Base-by-base conservation (phyloP, 1,140 invertebrate species). In the Glossosoma conforme region DNA sequence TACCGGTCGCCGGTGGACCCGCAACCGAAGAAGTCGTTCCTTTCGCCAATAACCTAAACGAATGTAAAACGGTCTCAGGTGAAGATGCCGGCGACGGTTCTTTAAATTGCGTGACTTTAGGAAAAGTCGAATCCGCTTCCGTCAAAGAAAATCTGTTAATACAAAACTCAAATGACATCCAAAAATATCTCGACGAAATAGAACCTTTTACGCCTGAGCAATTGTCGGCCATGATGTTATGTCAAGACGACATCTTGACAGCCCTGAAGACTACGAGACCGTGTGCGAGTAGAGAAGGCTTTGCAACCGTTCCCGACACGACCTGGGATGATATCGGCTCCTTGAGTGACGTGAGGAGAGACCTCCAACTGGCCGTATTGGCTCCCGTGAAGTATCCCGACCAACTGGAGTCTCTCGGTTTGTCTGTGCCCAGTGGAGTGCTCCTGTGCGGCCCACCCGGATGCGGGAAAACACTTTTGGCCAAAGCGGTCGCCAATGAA, bases 251-350 rank as follows among this genome's bases (percentile, higher is more conserved):
- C 64, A 93, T 95, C 63, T 60, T 81, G 42, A 77, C 74, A 57
- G 93, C 94, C 15, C 64, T 97, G 6, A 85, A 86, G 62, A 75
- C 81, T 58, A 85, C 95, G 13, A 87, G 90, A 66, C 94, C 94
- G n/a, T 94, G 92, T 36, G 86, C 92, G 0, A 96, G 96, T 59
- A 77, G 95, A 55, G 96, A 99, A 80, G 97, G 97, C 37, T 98
- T 99, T 74, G 89, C 91, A 3, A 97, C 94, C 5, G 91, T 99
- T 14, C 96, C 97, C 9, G 91, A 97, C 77, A 89, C 93, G 0
- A 95, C 91, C 0, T 99, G 97, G 97, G 84, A 93, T 52, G 93
- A 99, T 74, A 83, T 99, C 60, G 97, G 97, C 1, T 96, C 95
- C 1, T 66, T 99, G 8, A 78, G 81, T 22, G 80, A 91, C 65